phyloP scores from a whole-genome alignment of 2,888 invertebrate species.

The Nomada goodeniana region DNA sequence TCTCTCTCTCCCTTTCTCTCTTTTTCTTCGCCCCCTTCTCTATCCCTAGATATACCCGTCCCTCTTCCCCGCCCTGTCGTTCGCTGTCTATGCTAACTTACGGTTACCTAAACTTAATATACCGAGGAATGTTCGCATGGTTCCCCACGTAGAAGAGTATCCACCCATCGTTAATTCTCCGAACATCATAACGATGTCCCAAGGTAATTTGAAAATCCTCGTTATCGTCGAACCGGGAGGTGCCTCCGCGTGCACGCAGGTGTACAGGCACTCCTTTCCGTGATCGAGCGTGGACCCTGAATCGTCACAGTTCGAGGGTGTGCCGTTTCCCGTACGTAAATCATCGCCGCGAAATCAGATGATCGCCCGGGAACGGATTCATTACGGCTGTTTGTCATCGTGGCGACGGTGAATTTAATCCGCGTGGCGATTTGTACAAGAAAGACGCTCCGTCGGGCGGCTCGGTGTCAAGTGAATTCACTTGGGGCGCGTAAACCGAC shows the following conservation, averaged over 20 bases:
- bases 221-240: slow-evolving; percentile 49
- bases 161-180: slow-evolving; percentile 66
- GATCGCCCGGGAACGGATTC: slow-evolving; percentile 63
- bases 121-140: slow-evolving; percentile 49
- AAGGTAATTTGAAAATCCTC: slow-evolving; percentile 65
- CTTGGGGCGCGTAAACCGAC: slow-evolving; percentile 36
- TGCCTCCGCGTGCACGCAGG: background rate
- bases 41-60: slow-evolving; percentile 4
- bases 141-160: slow-evolving; percentile 43
- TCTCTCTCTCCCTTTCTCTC: background rate
- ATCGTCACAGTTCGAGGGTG: slow-evolving; percentile 57
- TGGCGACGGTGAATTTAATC: slow-evolving; percentile 59
- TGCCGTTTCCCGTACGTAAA: slow-evolving; percentile 54
- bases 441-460: slow-evolving; percentile 25
- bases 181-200: slow-evolving; percentile 60
- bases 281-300: slow-evolving; percentile 42
- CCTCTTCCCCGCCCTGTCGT: background rate
- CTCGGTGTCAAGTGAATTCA: slow-evolving; percentile 54
- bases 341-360: slow-evolving; percentile 62
- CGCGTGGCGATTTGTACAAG: slow-evolving; percentile 51
- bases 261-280: slow-evolving; percentile 26
- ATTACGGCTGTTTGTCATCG: slow-evolving; percentile 48
- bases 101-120: slow-evolving; percentile 61
- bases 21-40: background rate
- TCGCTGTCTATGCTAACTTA: slow-evolving; percentile 44